Evolutionary conservation across 2,113 vertebrate species (phyloP), one percentile per base, ranked within the genome.

Genomic region (Poeciliopsis retropinna): DNA sequence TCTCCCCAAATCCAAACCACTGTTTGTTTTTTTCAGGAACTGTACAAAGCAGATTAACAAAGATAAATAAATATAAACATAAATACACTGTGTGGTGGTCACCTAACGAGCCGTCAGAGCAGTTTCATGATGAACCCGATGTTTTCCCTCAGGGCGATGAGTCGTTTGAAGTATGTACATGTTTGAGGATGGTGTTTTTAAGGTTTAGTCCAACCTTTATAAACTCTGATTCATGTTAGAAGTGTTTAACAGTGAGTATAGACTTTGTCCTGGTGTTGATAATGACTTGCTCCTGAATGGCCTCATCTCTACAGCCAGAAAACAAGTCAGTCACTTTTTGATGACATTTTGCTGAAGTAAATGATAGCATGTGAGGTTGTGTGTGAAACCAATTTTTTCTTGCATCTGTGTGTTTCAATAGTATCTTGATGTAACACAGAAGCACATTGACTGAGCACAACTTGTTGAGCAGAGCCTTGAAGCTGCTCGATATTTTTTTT

Each of bases 51-150:
- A 82, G 76, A 75, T 89, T 76, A 85, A 85, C 87, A 89, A 81
- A 78, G 27, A 85, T 29, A 37, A 92, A 93, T 92, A 93, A 92
- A 93, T 91, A 89, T 84, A 90, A 88, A 81, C 79, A 91, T 86
- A 92, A 91, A 92, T 90, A 88, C 72, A 85, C 81, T 75, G 83
- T 57, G 77, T 67, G 80, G 15, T 37, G 80, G 65, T 75, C 70
- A 90, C 70, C 86, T 85, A 88, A 89, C 73, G 88, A 81, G 79
- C 88, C 75, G 71, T 88, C 63, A 68, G 61, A 85, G 85, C 54
- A n/a, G 51, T 81, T 85, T 65, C 60, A 54, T 65, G 67, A 81
- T 66, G 68, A 83, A 61, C 67, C 73, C 60, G 14, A 69, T 73
- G 19, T 67, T 78, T 78, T 17, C 63, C 71, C 27, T 77, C n/a